Conservation (phyloP, 1,140 invertebrate genomes). For the Parapsyche elsis region DNA sequence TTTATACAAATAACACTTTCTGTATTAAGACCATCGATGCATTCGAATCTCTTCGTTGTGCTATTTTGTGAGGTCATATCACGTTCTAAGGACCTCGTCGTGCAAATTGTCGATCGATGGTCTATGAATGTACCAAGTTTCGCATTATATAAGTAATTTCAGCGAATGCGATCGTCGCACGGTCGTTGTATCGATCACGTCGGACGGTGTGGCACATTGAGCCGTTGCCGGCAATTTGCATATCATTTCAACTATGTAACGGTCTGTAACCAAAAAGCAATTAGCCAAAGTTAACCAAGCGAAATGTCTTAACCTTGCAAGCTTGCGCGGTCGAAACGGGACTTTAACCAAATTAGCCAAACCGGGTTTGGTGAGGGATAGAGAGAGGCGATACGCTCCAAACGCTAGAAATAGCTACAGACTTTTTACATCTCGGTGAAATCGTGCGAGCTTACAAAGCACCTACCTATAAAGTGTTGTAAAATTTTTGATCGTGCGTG, state of each 20-base stretch:
- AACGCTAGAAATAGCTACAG: no score
- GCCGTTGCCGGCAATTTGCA: slow-evolving; percentile 45
- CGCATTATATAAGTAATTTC: neutral
- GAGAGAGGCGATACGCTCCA: no score
- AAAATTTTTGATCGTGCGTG: no score
- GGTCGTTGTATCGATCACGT: slow-evolving; percentile 1
- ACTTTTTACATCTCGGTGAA: no score
- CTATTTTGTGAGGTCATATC: neutral
- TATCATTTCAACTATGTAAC: slow-evolving; percentile 51
- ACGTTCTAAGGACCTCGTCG: neutral
- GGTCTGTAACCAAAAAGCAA: slow-evolving; percentile 52
- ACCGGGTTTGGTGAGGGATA: neutral
- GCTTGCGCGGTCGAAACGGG: slow-evolving; percentile 34
- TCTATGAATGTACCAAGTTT: no score
- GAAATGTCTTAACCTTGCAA: slow-evolving; percentile 48
- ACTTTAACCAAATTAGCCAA: slow-evolving; percentile 41
- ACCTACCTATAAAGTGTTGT: no score
- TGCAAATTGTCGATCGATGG: neutral
- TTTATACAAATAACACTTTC: no score
- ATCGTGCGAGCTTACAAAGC: no score
- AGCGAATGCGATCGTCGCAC: neutral
- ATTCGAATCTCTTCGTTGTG: no score
- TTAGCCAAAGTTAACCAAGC: slow-evolving; percentile 44
- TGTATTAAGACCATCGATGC: no score
- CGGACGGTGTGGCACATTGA: slow-evolving; percentile 14